Percentiles rank a stretch among this genome's conserved stretches.
Evolutionary conservation across 1,140 invertebrate genomes (phyloP).

Genomic region (Drosophila auraria): DNA sequence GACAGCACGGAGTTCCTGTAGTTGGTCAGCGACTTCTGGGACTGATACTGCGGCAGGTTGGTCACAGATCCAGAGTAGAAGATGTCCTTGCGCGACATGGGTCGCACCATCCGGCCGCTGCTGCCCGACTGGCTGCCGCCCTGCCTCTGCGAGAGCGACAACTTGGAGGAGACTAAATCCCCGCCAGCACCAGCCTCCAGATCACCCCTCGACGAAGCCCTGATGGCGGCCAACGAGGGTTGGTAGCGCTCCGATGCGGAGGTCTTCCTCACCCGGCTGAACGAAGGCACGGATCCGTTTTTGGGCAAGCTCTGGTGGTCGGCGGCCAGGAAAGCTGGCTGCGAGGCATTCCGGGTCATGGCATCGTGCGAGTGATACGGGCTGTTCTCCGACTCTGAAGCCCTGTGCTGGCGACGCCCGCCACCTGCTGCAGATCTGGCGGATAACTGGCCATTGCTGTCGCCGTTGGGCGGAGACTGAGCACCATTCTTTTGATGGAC

Average conservation of each 20-base stretch:
- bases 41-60: slow-evolving; percentile 96
- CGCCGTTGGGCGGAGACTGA: slow-evolving; percentile 78
- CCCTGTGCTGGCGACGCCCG: slow-evolving; percentile 73
- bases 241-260: slow-evolving; percentile 92
- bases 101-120: slow-evolving; percentile 90
- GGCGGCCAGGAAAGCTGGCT: slow-evolving; percentile 91
- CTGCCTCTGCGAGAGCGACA: slow-evolving; percentile 82
- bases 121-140: slow-evolving; percentile 59
- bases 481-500: slow-evolving; percentile 83
- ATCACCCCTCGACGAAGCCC: slow-evolving; percentile 88
- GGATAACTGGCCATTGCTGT: slow-evolving; percentile 76
- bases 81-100: slow-evolving; percentile 98
- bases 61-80: slow-evolving; percentile 98
- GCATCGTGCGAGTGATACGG: slow-evolving; percentile 85
- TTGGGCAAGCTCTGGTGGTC: slow-evolving; percentile 92
- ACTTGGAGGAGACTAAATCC: slow-evolving; percentile 85
- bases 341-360: slow-evolving; percentile 92
- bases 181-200: slow-evolving; percentile 86
- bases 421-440: slow-evolving; percentile 30
- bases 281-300: slow-evolving; percentile 94
- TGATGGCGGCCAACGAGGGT: slow-evolving; percentile 91
- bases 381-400: slow-evolving; percentile 75
- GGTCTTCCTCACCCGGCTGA: slow-evolving; percentile 92
- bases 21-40: slow-evolving; percentile 95
- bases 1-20: slow-evolving; percentile 94